phyloP scores from a whole-genome alignment of 2,113 vertebrate species.

The Pachycephala philippinensis region DNA sequence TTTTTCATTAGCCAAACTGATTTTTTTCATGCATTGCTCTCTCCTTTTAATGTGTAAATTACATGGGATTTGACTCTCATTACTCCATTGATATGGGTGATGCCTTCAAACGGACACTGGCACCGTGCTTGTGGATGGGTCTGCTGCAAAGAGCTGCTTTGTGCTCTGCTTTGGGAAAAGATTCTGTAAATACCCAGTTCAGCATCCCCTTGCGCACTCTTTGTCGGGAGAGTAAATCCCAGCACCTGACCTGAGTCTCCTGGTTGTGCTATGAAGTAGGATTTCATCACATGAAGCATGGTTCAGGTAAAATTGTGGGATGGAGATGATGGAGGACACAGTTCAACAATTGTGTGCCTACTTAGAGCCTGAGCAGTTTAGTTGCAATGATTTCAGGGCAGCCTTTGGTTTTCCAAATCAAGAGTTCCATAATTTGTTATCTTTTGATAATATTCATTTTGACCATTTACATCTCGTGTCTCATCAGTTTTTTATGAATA shows the following conservation, averaged over 20 bases:
- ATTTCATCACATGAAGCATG: rapidly evolving
- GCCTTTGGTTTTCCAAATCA: not conserved
- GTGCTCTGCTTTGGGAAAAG: not conserved
- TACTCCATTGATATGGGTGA: slow-evolving; percentile 75
- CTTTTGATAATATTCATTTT: not conserved
- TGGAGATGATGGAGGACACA: not conserved
- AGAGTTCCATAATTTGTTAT: not conserved
- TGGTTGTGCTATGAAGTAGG: not conserved
- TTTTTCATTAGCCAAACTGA: slow-evolving; percentile 75
- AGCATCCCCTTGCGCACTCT: rapidly evolving
- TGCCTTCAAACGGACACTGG: slow-evolving; percentile 61
- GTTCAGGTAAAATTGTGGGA: not conserved
- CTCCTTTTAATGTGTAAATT: slow-evolving; percentile 81
- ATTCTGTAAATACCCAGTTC: not conserved
- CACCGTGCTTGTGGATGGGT: rapidly evolving
- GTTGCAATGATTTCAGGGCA: not conserved
- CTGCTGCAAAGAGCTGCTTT: not conserved
- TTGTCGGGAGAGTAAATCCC: not conserved
- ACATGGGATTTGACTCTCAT: slow-evolving; percentile 80
- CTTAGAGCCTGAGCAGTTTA: not conserved
- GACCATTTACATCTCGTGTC: not conserved
- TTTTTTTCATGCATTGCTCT: slow-evolving; percentile 76
- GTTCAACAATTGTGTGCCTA: not conserved
- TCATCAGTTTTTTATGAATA: not conserved
- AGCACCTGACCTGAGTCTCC: not conserved